These are phyloP conservation scores for Pterobdella sp. DNA, from an alignment of 2,888 invertebrate genomes.

Conservation along the genomic window DNA sequence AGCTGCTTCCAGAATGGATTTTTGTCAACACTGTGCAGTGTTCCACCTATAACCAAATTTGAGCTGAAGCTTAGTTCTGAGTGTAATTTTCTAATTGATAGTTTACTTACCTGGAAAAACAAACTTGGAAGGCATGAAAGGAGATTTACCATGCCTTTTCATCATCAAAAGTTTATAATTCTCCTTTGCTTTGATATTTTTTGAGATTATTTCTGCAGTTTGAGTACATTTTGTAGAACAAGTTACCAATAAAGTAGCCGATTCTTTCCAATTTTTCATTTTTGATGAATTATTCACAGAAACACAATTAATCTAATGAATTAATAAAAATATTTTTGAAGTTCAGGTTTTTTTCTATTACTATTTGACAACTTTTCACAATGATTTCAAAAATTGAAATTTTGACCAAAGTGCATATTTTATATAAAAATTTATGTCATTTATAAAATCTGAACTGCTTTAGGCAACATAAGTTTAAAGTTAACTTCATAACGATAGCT, in stretches of 20 bases:
- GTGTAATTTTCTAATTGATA: neutral
- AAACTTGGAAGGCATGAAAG: constrained; percentile 68
- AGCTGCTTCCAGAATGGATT: constrained; percentile 20
- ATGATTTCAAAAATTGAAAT: no score
- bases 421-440: no score
- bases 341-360: no score
- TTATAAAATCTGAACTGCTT: no score
- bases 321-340: no score
- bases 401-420: no score
- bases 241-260: constrained; percentile 28
- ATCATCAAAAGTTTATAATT: constrained; percentile 51
- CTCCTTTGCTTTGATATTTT: neutral
- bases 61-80: neutral
- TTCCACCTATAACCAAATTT: constrained; percentile 66
- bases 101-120: constrained; percentile 64
- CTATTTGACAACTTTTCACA: no score
- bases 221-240: neutral
- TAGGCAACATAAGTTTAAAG: no score
- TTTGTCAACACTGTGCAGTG: constrained; percentile 45
- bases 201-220: neutral
- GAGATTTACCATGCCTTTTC: constrained; percentile 61
- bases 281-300: no score
- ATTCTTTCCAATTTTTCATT: constrained; percentile 31
- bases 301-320: no score
- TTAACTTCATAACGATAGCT: no score